phyloP scores from a whole-genome alignment of 2,113 vertebrate species.

The Odobenus rosmarus region DNA sequence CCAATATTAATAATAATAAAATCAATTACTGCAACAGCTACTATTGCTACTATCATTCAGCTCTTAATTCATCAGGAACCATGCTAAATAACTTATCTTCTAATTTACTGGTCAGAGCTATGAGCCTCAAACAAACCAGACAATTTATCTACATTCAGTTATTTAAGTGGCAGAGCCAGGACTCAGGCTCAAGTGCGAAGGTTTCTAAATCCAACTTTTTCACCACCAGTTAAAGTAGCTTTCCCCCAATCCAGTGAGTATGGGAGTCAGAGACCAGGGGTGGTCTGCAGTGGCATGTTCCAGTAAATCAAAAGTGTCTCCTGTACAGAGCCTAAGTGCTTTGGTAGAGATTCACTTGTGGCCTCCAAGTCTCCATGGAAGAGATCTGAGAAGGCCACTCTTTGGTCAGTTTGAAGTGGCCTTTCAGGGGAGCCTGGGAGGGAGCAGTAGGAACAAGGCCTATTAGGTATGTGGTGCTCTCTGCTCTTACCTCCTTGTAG shows the following conservation, averaged over 20 bases:
- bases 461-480: not conserved
- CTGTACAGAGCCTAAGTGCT: not conserved
- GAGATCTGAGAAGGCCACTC: not conserved
- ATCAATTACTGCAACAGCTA: not conserved
- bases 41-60: not conserved
- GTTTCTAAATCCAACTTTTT: not conserved
- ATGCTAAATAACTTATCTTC: not conserved
- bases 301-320: not conserved
- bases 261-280: not conserved
- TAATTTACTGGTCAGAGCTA: not conserved
- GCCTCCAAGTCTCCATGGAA: not conserved
- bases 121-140: not conserved
- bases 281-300: not conserved
- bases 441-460: rapidly evolving
- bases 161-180: not conserved
- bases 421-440: not conserved
- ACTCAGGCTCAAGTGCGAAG: not conserved
- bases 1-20: not conserved
- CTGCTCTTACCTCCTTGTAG: not conserved
- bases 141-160: not conserved
- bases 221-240: not conserved
- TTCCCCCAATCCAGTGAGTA: not conserved
- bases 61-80: not conserved
- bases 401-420: not conserved
- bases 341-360: not conserved